phyloP scores from a whole-genome alignment of 92 coral and sea anemone genomes.

The Galaxea fascicularis region DNA sequence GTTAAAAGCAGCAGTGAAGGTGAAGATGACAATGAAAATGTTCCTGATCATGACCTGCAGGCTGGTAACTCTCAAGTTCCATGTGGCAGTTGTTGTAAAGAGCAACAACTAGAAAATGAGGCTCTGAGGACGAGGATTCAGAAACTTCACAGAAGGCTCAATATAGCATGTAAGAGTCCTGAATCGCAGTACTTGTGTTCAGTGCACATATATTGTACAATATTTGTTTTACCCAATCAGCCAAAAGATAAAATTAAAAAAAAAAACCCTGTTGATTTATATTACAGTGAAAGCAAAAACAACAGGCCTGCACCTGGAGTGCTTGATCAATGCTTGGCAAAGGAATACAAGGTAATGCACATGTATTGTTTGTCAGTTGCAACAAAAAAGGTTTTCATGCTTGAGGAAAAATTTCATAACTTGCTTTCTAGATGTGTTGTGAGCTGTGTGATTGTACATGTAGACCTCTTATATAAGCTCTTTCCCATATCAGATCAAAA shows the following conservation, averaged over 20 bases:
- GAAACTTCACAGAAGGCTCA: constrained; percentile 13
- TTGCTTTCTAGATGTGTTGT: neutral
- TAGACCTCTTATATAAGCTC: neutral
- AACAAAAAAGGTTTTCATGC: neutral
- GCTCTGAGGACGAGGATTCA: constrained; percentile 8
- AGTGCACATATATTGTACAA: neutral
- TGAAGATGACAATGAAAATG: neutral
- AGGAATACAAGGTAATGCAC: no score
- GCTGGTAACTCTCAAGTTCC: neutral
- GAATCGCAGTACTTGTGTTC: neutral
- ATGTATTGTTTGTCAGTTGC: neutral
- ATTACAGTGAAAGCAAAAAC: no score
- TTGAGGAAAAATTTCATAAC: neutral
- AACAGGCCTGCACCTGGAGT: no score
- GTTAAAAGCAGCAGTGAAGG: constrained; percentile 18
- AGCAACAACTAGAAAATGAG: constrained; percentile 4
- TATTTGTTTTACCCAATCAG: neutral
- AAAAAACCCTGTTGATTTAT: no score
- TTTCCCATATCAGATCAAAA: no score
- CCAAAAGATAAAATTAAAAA: no score
- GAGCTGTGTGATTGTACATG: neutral
- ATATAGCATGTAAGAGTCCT: constrained; percentile 18
- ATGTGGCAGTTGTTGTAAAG: neutral
- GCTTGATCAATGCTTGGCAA: no score
- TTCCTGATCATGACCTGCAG: neutral